These are phyloP conservation scores for Lophochroa leadbeateri DNA, from an alignment of 2,113 vertebrate species.

Conservation along the genomic window DNA sequence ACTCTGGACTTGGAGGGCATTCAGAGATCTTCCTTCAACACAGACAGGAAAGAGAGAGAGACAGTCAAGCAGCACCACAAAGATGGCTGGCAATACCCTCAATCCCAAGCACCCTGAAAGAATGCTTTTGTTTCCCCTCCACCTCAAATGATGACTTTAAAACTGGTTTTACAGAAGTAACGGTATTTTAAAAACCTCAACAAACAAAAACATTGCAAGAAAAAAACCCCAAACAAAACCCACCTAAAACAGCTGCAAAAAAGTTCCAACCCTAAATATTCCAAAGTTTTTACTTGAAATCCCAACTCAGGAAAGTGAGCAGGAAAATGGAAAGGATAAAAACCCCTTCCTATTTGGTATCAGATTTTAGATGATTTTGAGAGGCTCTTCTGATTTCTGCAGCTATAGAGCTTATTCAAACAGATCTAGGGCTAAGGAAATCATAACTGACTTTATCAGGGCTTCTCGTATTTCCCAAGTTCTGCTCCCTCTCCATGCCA, in stretches of 20 bases:
- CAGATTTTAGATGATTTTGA: neutral
- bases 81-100: neutral
- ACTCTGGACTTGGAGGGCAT: neutral
- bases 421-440: neutral
- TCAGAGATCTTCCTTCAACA: neutral
- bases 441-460: neutral
- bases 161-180: neutral
- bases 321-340: neutral
- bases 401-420: neutral
- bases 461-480: neutral
- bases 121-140: neutral
- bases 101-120: neutral
- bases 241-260: neutral
- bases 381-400: neutral
- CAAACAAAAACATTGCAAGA: neutral
- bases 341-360: accelerated
- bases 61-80: neutral
- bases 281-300: neutral
- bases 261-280: accelerated
- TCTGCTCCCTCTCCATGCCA: neutral
- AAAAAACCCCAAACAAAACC: neutral
- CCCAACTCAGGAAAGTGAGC: neutral
- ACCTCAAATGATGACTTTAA: neutral
- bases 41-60: neutral
- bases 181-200: neutral